Percentiles rank a stretch among this genome's conserved stretches.
Conservation (phyloP, 1,140 invertebrate species). For the Drosophila ananassae region DNA sequence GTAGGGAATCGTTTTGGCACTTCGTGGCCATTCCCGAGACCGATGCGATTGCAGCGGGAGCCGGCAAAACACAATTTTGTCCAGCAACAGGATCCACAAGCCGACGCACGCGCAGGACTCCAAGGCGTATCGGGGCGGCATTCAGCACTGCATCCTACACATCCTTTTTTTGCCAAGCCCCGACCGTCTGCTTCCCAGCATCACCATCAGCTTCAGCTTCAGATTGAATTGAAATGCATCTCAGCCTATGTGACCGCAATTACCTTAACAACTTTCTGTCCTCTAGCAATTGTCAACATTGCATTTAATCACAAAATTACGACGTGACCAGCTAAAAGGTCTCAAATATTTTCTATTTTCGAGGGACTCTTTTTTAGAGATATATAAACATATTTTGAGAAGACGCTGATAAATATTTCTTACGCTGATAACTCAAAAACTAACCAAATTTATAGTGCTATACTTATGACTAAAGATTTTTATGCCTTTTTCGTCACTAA, state of each 20-base stretch:
- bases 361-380: background rate
- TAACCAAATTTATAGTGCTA: too few relatives aligned
- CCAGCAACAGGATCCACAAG: slow-evolving; percentile 67
- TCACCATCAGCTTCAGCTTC: background rate
- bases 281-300: slow-evolving; percentile 64
- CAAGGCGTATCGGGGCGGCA: slow-evolving; percentile 43
- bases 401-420: too few relatives aligned
- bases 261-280: slow-evolving; percentile 69
- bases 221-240: slow-evolving; percentile 68
- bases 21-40: slow-evolving; percentile 13
- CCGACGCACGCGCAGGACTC: slow-evolving; percentile 60
- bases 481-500: too few relatives aligned
- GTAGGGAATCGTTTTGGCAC: slow-evolving; percentile 18
- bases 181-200: background rate
- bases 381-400: slow-evolving; percentile 33
- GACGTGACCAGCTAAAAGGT: slow-evolving; percentile 40
- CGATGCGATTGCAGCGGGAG: slow-evolving; percentile 22
- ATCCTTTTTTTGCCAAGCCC: slow-evolving; percentile 2
- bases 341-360: background rate
- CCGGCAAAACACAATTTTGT: slow-evolving; percentile 49
- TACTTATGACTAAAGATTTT: too few relatives aligned
- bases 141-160: slow-evolving; percentile 53
- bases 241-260: slow-evolving; percentile 65
- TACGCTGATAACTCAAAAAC: slow-evolving; percentile 20
- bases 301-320: slow-evolving; percentile 72